These are phyloP conservation scores for Candidula unifasciata DNA, from an alignment of 2,888 invertebrate species.

Conservation along the genomic window DNA sequence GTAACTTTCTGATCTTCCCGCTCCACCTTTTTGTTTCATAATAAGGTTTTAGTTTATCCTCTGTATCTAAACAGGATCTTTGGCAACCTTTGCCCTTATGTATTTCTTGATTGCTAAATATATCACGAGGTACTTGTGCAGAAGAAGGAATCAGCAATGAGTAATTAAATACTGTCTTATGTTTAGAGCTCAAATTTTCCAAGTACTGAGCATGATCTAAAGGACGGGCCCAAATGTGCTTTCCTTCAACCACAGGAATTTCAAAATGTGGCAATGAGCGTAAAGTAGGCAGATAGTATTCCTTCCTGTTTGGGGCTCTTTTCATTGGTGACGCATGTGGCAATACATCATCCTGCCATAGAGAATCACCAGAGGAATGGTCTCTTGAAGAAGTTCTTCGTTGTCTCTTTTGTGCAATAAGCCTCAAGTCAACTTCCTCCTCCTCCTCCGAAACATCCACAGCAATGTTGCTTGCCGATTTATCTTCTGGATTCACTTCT, in stretches of 20 bases:
- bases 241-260: not conserved
- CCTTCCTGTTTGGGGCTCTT: not conserved
- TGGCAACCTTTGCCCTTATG: not conserved
- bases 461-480: not conserved
- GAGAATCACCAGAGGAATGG: not conserved
- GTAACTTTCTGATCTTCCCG: not conserved
- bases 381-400: not conserved
- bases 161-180: not conserved
- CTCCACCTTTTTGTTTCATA: not conserved
- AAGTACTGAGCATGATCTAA: not conserved
- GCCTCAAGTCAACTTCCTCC: not conserved
- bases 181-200: not conserved
- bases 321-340: not conserved
- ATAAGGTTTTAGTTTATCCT: not conserved
- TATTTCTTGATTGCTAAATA: too few species aligned
- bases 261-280: not conserved
- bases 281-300: not conserved
- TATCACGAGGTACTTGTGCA: too few species aligned
- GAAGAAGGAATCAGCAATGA: not conserved
- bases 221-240: not conserved
- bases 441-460: not conserved
- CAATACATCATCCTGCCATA: not conserved
- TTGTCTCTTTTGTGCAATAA: not conserved
- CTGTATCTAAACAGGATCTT: not conserved
- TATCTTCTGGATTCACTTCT: not conserved